Evolutionary conservation across 2,113 vertebrate species (phyloP).

Genomic region (Caloenas nicobarica): DNA sequence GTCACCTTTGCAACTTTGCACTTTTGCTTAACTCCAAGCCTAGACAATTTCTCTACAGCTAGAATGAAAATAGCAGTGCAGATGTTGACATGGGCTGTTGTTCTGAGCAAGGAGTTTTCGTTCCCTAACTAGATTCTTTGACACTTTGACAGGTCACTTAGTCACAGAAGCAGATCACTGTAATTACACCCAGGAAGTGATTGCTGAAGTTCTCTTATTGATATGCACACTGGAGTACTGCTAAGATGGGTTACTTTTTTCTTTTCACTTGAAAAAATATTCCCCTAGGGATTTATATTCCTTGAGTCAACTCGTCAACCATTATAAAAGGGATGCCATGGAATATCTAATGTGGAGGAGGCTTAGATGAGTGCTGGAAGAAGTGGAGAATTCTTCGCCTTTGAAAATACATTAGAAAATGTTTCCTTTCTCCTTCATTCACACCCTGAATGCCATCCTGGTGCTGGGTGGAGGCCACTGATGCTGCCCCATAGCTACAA

Average conservation of each 20-base stretch:
- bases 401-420: background rate
- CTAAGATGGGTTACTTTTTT: background rate
- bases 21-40: background rate
- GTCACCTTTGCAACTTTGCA: background rate
- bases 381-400: background rate
- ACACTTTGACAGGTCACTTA: conserved; percentile 64
- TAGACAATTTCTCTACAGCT: background rate
- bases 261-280: background rate
- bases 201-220: conserved; percentile 50
- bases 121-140: background rate
- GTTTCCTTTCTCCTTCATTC: background rate
- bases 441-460: background rate
- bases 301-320: conserved; percentile 47
- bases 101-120: background rate
- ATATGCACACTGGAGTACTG: conserved; percentile 7
- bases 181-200: conserved; percentile 57
- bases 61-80: background rate
- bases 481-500: background rate
- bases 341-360: conserved; percentile 42
- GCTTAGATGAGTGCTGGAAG: background rate
- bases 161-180: conserved; percentile 30
- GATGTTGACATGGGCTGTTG: background rate
- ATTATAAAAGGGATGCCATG: conserved; percentile 10
- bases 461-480: background rate
- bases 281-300: background rate